These are phyloP conservation scores for Penaeus chinensis DNA, from an alignment of 1,140 invertebrate genomes.

Conservation along the genomic window DNA sequence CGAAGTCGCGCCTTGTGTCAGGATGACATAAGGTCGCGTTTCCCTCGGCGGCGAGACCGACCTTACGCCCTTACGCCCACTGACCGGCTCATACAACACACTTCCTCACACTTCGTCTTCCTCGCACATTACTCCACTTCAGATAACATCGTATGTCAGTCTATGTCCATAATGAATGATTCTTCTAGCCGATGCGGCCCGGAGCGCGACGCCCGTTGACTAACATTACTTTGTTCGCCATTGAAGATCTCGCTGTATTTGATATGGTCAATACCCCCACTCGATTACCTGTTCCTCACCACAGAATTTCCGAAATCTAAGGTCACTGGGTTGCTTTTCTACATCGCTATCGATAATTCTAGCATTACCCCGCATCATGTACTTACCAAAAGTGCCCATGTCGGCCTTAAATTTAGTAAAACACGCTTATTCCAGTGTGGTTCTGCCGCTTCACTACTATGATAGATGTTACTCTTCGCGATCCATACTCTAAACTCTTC, in stretches of 20 bases:
- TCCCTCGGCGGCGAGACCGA: not conserved
- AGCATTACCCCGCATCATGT: not conserved
- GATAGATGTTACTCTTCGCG: slow-evolving; percentile 45
- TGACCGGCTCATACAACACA: slow-evolving; percentile 15
- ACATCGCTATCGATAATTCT: not conserved
- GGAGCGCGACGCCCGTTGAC: not conserved
- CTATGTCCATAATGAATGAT: not conserved
- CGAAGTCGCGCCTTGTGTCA: not conserved
- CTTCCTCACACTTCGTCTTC: not conserved
- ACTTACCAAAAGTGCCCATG: slow-evolving; percentile 53
- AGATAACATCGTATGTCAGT: not conserved
- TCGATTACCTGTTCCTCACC: not conserved
- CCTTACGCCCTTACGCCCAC: slow-evolving; percentile 1
- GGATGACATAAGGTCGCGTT: not conserved
- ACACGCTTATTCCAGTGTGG: slow-evolving; percentile 5
- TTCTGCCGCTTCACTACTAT: slow-evolving; percentile 45
- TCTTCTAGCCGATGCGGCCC: not conserved
- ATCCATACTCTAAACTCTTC: slow-evolving; percentile 36
- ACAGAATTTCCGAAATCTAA: not conserved
- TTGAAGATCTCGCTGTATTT: slow-evolving; percentile 43
- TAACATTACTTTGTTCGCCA: slow-evolving; percentile 48
- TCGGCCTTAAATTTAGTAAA: slow-evolving; percentile 32
- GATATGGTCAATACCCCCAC: slow-evolving; percentile 51
- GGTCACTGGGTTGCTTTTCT: too few relatives aligned
- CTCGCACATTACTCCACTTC: not conserved